Evolutionary conservation across 2,113 vertebrate genomes (phyloP).

Genomic region (Istiophorus platypterus): DNA sequence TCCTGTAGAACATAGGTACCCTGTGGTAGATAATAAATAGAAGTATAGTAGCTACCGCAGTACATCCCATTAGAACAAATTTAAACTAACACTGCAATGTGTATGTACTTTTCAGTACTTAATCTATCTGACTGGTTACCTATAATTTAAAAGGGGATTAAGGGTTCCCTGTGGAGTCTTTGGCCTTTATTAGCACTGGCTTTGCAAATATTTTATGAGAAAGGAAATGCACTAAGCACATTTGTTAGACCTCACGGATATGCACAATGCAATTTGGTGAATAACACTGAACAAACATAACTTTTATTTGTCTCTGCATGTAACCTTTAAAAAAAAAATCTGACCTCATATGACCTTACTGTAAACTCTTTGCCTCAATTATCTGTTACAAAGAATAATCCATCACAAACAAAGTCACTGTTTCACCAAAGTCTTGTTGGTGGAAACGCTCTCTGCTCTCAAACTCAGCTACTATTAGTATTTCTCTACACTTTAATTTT

Average conservation of each 20-base stretch:
- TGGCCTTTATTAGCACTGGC: background rate
- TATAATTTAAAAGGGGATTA: no score
- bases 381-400: no score
- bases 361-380: no score
- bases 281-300: no score
- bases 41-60: background rate
- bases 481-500: background rate
- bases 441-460: no score
- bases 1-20: constrained; percentile 91
- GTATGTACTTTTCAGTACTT: background rate
- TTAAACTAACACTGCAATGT: background rate
- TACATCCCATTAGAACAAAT: background rate
- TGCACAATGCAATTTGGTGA: no score
- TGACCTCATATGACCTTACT: no score
- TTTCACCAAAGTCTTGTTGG: no score
- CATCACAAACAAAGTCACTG: no score
- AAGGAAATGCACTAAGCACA: background rate
- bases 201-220: background rate
- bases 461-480: no score
- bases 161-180: background rate
- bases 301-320: no score
- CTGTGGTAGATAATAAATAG: constrained; percentile 63
- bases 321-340: no score
- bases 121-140: background rate
- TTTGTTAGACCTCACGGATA: background rate